A percentile compares a stretch with the other conserved stretches of the same genome.
These are phyloP conservation scores for Dendrolimus houi DNA, from an alignment of 2,888 invertebrate genomes.

Conservation along the genomic window DNA sequence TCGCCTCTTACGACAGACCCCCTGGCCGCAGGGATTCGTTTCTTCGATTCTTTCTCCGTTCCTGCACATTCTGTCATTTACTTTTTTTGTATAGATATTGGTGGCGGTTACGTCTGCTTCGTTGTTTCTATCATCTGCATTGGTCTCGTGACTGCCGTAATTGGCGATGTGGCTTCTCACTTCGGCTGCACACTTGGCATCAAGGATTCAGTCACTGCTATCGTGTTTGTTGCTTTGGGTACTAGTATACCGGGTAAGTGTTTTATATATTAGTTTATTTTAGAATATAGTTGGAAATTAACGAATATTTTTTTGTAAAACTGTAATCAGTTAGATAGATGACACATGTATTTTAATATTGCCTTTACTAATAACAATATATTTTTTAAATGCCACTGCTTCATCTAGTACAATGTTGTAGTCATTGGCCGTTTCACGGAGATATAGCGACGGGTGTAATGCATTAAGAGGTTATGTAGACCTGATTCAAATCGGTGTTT, in stretches of 20 bases:
- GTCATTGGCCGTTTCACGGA: too few species aligned
- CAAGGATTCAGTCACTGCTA: slow-evolving; percentile 97
- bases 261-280: not conserved
- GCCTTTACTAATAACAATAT: not conserved
- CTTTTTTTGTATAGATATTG: slow-evolving; percentile 81
- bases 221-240: slow-evolving; percentile 97
- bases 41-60: too few species aligned
- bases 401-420: too few species aligned
- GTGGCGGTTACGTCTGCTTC: slow-evolving; percentile 97
- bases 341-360: not conserved
- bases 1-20: too few species aligned
- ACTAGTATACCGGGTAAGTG: slow-evolving; percentile 96
- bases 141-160: slow-evolving; percentile 95
- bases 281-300: too few species aligned
- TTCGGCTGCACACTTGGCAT: slow-evolving; percentile 98
- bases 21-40: too few species aligned
- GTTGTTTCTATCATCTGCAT: slow-evolving; percentile 93
- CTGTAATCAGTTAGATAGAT: not conserved
- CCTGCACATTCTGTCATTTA: too few species aligned
- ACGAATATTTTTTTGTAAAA: too few species aligned
- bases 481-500: too few species aligned
- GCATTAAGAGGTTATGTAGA: too few species aligned
- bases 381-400: too few species aligned
- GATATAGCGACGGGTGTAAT: too few species aligned
- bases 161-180: slow-evolving; percentile 97